Base-by-base conservation (phyloP, 2,797 vertebrate species). In the Phylloscopus collybita region DNA sequence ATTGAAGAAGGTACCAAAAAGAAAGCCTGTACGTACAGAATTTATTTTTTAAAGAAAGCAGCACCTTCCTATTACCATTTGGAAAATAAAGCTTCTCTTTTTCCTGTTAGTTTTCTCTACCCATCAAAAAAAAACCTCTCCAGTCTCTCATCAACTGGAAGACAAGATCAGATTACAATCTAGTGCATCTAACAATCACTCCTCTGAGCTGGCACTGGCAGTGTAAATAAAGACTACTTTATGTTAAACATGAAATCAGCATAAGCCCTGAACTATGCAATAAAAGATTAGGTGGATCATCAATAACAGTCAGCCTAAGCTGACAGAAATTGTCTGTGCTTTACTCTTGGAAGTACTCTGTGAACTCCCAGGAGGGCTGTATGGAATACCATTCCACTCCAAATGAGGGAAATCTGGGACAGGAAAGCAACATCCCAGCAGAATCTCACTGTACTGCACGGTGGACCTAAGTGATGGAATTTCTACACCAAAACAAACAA, bases 401-500 rank as follows among this genome's bases (percentile, higher is more conserved):
- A 79, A 62, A 91, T 69, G 34, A 13, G 20, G n/a, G 26, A 76
- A 75, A 36, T 36, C 45, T 62, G 3, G 1, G 49, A 51, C 10
- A 66, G 51, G 56, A 81, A 84, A 70, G 66, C 40, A 76, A 16
- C 21, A 36, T 71, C 65, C 26, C 0, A 0, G 76, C 9, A 86
- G 49, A 70, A 64, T 45, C 59, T 67, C 75, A 32, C 38, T 38
- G 1, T 3, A 38, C 20, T 64, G 15, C 53, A 74, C 0, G 15
- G 34, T 44, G 34, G 74, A 89, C 19, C 21, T 53, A 7, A 42
- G 34, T 16, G 50, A 74, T 67, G 2, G 4, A 78, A 94, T 74
- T 93, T 93, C 67, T 60, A 64, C 42, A 64, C 49, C 59, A 90
- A 93, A 92, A 90, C 53, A 94, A 94, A 92, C 20, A 61, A 62